Percentiles rank a stretch among this genome's conserved stretches.
Evolutionary conservation across 2,113 vertebrate genomes (phyloP).

Genomic region (Felis chaus): DNA sequence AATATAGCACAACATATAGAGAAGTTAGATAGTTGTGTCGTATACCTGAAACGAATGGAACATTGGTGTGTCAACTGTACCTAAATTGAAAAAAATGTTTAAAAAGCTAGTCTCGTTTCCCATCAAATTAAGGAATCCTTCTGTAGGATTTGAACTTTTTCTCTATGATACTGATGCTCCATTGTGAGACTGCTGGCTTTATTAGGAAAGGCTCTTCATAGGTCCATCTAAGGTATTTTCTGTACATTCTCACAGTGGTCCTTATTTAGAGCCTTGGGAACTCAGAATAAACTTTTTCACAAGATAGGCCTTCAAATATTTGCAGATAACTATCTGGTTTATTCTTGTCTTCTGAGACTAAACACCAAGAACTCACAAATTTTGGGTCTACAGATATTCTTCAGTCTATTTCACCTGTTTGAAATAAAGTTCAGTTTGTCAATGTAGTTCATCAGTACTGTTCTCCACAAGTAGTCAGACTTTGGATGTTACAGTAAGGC

Average conservation of each 20-base stretch:
- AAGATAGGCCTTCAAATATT: conserved; percentile 3
- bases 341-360: not conserved
- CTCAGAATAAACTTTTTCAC: not conserved
- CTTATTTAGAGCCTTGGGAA: not conserved
- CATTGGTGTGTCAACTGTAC: not conserved
- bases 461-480: not conserved
- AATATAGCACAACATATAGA: not conserved
- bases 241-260: not conserved
- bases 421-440: not conserved
- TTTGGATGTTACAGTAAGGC: not conserved
- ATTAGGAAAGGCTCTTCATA: not conserved
- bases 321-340: not conserved
- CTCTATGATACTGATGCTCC: not conserved
- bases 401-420: not conserved
- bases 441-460: not conserved
- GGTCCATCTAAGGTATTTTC: not conserved
- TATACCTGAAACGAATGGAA: not conserved
- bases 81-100: not conserved
- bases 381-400: not conserved
- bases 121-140: not conserved
- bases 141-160: not conserved
- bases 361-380: not conserved
- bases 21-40: not conserved
- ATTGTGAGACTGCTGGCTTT: not conserved
- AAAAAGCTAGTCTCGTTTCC: not conserved